Base-by-base conservation (phyloP, 2,888 invertebrate species). In the Electrophaes corylata region DNA sequence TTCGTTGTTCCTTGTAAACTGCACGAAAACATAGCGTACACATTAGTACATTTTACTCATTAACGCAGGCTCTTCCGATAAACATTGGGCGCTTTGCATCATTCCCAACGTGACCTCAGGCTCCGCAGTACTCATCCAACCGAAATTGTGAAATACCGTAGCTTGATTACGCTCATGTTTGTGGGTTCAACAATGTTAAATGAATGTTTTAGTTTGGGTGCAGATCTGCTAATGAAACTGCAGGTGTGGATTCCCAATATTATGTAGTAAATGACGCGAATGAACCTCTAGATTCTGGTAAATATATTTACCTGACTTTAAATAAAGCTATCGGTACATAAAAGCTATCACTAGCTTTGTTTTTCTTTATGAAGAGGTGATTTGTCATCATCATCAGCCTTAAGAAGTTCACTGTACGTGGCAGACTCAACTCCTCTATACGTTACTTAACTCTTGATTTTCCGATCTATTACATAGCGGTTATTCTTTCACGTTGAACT, bases 131-230 rank as follows among this genome's bases (percentile, higher is more conserved):
- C 41, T 43, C 41, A 48, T 18, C 33, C 45, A 14, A 33, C 35
- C 16, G 50, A 60, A 53, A 57, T 26, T 40, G 26, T 43, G 44
- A 50, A 46, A 57, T 56, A 46, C 56, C 43, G 39, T 43, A 45
- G 66, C 65, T 62, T 62, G 69, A 68, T 69, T 69, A 68, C 64
- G 62, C 63, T 60, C 54, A 62, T 68, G 66, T 65, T 53, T 50
- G 39, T 58, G 47, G 64, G 45, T 29, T 64, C 48, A 48, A 43
- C 46, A 63, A 57, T 56, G 40, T 51, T 57, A 50, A 47, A 62
- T 60, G 62, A 57, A 57, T 63, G 61, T 63, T 60, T 59, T 50
- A 55, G 37, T 61, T 46, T 49, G 20, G 46, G 26, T 29, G 10
- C 26, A 37, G 33, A 46, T 49, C 44, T 40, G 37, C 45, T 53